Conservation (phyloP, 2,113 vertebrate genomes). For the Cygnus buccinator region DNA sequence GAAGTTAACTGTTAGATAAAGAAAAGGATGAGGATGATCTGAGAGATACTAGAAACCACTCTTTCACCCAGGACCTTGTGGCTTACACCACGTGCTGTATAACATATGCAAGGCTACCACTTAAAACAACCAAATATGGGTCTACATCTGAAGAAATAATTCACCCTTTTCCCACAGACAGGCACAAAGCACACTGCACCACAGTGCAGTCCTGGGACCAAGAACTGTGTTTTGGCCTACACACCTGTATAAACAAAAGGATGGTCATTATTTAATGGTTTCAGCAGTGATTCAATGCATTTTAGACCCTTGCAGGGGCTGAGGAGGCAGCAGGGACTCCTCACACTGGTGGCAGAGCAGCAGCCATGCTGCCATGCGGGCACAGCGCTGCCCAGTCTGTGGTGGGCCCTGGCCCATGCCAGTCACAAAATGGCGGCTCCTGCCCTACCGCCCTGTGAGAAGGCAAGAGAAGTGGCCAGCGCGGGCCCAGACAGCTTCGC, state of each 20-base stretch:
- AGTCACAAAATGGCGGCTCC: background rate
- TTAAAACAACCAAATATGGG: background rate
- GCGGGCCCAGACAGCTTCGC: background rate
- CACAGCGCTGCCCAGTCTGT: background rate
- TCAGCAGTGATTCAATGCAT: background rate
- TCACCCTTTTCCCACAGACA: background rate
- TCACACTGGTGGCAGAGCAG: background rate
- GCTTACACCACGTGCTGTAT: background rate
- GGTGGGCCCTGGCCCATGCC: background rate
- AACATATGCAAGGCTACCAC: background rate
- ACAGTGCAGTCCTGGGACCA: rapidly evolving
- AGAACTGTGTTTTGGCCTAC: background rate
- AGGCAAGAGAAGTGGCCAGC: rapidly evolving
- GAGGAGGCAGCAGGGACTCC: background rate
- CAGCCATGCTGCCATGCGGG: background rate
- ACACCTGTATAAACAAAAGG: background rate
- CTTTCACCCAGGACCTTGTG: background rate
- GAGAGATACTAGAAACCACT: background rate
- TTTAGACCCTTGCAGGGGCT: background rate
- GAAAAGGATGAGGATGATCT: background rate
- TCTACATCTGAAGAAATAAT: background rate
- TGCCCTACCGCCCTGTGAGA: rapidly evolving
- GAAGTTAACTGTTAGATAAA: background rate
- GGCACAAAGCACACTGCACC: background rate
- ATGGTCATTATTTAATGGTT: background rate